Conservation (phyloP, 2,797 vertebrate species). For the Spea hammondii region DNA sequence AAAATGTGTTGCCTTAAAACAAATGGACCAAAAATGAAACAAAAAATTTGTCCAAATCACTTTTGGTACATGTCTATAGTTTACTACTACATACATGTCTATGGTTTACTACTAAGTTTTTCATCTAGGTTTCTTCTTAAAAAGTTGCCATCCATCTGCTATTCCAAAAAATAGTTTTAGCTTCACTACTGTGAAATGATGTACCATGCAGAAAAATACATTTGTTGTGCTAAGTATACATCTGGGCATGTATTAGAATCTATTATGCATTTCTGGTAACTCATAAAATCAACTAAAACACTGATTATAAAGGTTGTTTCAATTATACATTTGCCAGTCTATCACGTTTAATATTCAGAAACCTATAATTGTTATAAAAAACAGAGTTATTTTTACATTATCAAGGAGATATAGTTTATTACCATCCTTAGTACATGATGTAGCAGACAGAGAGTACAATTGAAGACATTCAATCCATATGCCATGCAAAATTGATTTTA, state of each 20-base stretch:
- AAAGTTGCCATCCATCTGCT: no score
- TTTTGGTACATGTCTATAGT: no score
- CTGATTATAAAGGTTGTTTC: slow-evolving; percentile 12
- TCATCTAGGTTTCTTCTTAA: no score
- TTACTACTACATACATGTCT: no score
- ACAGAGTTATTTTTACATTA: slow-evolving; percentile 10
- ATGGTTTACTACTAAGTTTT: no score
- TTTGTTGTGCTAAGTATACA: slow-evolving; percentile 10
- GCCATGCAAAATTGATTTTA: not conserved
- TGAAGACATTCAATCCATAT: slow-evolving; percentile 1
- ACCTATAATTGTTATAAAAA: slow-evolving; percentile 13
- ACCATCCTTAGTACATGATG: not conserved
- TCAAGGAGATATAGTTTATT: slow-evolving; percentile 10
- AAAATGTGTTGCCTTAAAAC: no score
- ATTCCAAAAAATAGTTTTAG: no score
- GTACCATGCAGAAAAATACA: slow-evolving; percentile 8
- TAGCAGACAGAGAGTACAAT: not conserved
- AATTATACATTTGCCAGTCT: slow-evolving; percentile 6
- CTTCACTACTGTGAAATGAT: not conserved
- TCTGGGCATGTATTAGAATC: slow-evolving; percentile 5
- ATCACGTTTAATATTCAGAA: slow-evolving; percentile 26
- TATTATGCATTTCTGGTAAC: slow-evolving; percentile 9
- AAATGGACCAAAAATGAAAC: no score
- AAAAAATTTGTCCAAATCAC: no score
- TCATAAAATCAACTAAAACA: slow-evolving; percentile 17